Base-by-base conservation (phyloP, 2,888 invertebrate species). In the Onthophagus sagittarius region DNA sequence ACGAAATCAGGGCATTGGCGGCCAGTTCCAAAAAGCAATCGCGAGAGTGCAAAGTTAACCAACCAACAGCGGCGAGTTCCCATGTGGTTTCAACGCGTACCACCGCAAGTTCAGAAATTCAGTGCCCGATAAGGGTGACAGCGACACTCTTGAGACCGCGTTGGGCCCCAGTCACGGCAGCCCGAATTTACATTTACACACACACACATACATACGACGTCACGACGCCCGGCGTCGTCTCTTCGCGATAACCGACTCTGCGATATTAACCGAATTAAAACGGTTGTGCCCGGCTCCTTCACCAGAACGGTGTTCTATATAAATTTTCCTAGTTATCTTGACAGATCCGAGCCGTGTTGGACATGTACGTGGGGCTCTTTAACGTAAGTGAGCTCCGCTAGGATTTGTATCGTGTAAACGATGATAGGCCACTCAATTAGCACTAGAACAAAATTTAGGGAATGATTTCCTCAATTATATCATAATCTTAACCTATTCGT, bases 51-150 rank as follows among this genome's bases (percentile, higher is more conserved):
- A 53, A 53, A 53, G 39, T 53, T 53, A 53, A 53, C 39, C 39
- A 53, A 53, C 39, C 39, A 11, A 11, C 39, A 53, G 39, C 39
- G 39, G 39, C 39, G 39, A 53, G 39, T 53, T 53, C 39, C 39
- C 39, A 53, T 53, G 39, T 7, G 39, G 39, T 53, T 53, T 53
- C 39, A 74, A 74, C 74, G 75, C 67, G 67, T 67, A 32, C 67
- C n/a, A 31, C 31, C 32, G 67, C 32, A 67, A 67, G 32, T 67
- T 67, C 67, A 67, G 67, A 67, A 67, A 67, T 32, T 67, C 67
- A n/a, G 67, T 31, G 32, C 39, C 67, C 32, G 67, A 67, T 67
- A 67, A 67, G 67, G 31, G 67, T 67, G 67, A 67, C 67, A 67
- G 31, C 67, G 67, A 32, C 31, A 67, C 67, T 67, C 67, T 23